Conservation (phyloP, 1,140 invertebrate genomes). For the Eciton burchellii region DNA sequence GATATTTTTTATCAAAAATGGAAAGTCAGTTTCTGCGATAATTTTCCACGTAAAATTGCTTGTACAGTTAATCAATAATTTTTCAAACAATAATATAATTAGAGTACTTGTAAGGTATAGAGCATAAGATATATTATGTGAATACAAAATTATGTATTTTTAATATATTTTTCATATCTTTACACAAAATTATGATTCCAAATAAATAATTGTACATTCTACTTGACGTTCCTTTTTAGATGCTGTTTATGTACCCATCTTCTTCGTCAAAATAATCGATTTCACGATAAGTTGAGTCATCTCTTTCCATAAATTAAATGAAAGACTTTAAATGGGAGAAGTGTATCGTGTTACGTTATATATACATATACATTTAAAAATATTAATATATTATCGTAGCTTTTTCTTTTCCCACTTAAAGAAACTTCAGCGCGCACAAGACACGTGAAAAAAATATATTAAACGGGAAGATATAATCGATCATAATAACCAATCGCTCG, state of each 20-base stretch:
- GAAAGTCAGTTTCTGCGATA: not conserved
- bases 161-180: constrained; percentile 60
- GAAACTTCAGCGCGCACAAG: constrained; percentile 48
- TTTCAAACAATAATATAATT: constrained; percentile 39
- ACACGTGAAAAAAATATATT: constrained; percentile 64
- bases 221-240: constrained; percentile 56
- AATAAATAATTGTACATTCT: constrained; percentile 63
- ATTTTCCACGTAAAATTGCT: not conserved
- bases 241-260: constrained; percentile 69
- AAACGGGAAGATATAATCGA: constrained; percentile 61
- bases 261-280: constrained; percentile 73
- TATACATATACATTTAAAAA: constrained; percentile 61
- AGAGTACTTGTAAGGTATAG: constrained; percentile 36
- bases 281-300: constrained; percentile 61
- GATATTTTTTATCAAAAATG: too few species aligned
- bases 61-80: not conserved
- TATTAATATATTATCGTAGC: constrained; percentile 54
- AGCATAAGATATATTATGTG: constrained; percentile 32
- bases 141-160: constrained; percentile 57
- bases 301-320: constrained; percentile 70
- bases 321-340: constrained; percentile 71
- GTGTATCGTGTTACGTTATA: constrained; percentile 50
- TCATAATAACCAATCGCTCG: constrained; percentile 56
- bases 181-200: constrained; percentile 59
- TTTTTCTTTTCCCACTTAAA: constrained; percentile 49